Conservation (phyloP, 2,113 vertebrate species). For the Rhea americana region DNA sequence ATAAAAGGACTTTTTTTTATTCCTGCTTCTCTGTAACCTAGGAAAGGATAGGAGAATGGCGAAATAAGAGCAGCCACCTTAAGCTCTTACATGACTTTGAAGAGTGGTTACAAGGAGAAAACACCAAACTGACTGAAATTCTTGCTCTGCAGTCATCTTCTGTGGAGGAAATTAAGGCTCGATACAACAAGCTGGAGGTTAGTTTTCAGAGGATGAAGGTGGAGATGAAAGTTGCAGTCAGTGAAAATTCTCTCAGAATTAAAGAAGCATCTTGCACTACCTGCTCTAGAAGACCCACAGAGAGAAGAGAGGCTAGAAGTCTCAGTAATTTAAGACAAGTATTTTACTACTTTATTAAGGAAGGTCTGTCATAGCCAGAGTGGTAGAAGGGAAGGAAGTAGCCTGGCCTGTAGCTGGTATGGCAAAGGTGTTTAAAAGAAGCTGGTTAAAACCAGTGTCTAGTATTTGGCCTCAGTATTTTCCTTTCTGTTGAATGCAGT, state of each 20-base stretch:
- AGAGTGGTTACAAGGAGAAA: conserved; percentile 83
- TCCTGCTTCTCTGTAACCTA: conserved; percentile 9
- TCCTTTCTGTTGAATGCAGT: neutral
- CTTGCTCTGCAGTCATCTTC: conserved; percentile 41
- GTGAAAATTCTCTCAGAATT: neutral
- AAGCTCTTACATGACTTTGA: conserved; percentile 77
- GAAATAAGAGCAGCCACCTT: neutral
- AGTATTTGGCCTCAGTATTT: neutral
- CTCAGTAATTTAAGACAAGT: neutral
- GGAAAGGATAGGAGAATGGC: neutral
- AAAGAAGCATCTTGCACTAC: neutral
- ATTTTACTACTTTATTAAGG: neutral
- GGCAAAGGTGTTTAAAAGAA: neutral
- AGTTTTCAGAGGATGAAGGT: conserved; percentile 27
- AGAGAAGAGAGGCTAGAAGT: neutral
- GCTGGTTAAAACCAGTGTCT: neutral
- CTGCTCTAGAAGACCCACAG: neutral
- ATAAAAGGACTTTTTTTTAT: neutral
- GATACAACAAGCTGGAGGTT: conserved; percentile 81
- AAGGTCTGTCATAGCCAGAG: neutral
- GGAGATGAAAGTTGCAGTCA: neutral
- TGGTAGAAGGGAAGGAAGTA: neutral
- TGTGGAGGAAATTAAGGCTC: conserved; percentile 61
- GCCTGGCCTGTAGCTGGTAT: neutral
- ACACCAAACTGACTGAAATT: conserved; percentile 75